Conservation (phyloP, 2,888 invertebrate species). For the Scrobipalpa atriplicella region DNA sequence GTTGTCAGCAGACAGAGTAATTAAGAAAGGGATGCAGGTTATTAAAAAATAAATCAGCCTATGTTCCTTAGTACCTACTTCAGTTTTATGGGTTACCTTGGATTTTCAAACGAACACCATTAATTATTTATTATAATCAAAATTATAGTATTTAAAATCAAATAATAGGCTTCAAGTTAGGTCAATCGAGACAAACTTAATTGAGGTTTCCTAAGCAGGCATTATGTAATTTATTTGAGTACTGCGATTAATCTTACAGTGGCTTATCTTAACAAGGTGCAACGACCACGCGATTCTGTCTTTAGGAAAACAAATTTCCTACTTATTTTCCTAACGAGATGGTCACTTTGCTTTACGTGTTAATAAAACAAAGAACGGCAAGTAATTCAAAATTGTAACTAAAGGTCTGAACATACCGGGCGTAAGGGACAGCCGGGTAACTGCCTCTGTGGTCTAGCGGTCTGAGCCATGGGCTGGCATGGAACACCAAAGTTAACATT, state of each 20-base stretch:
- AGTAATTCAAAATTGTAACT: neutral
- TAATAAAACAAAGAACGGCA: too few species aligned
- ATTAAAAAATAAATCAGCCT: too few species aligned
- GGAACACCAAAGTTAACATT: too few species aligned
- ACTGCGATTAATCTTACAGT: neutral
- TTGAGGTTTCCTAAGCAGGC: neutral
- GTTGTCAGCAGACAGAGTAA: too few species aligned
- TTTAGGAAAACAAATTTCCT: slow-evolving; percentile 23
- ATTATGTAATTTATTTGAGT: slow-evolving; percentile 10
- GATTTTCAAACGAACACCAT: too few species aligned
- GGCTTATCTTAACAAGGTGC: neutral
- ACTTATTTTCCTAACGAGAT: slow-evolving; percentile 8
- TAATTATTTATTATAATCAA: neutral
- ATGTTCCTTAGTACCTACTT: too few species aligned
- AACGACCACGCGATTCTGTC: slow-evolving; percentile 24
- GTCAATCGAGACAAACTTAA: slow-evolving; percentile 3
- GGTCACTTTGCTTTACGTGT: neutral
- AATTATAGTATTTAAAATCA: neutral
- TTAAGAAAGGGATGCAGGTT: too few species aligned
- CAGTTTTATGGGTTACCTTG: too few species aligned
- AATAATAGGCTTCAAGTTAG: neutral
- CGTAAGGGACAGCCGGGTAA: too few species aligned
- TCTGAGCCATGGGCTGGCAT: too few species aligned
- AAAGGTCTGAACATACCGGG: too few species aligned
- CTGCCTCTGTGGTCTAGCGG: too few species aligned